phyloP scores from a whole-genome alignment of 2,888 invertebrate genomes.

The Drosophila suboccidentalis region DNA sequence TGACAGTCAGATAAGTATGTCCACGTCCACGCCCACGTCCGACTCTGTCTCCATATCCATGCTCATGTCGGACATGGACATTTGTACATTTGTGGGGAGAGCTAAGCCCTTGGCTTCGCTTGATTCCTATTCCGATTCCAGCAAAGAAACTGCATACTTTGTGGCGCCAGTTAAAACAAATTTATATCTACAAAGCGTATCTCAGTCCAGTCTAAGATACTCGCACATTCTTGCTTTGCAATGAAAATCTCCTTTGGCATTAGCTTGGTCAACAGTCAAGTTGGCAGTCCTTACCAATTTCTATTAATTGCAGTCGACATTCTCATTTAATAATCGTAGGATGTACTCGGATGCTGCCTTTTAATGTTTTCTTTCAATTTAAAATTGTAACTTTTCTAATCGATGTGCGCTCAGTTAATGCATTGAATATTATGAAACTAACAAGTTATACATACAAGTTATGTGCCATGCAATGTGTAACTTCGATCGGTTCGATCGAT shows the following conservation, averaged over 20 bases:
- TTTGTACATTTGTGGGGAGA: slow-evolving; percentile 7
- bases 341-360: background rate
- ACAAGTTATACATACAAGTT: background rate
- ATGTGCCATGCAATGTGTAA: background rate
- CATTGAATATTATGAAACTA: background rate
- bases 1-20: slow-evolving; percentile 38
- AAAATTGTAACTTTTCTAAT: background rate
- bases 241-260: slow-evolving; percentile 9
- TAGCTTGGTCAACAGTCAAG: background rate
- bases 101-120: slow-evolving; percentile 11
- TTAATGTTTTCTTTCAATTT: slow-evolving; percentile 13
- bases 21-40: slow-evolving; percentile 15
- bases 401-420: too few relatives aligned
- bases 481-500: background rate
- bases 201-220: slow-evolving; percentile 5
- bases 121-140: slow-evolving; percentile 31
- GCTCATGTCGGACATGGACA: background rate
- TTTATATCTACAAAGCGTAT: slow-evolving; percentile 27
- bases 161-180: slow-evolving; percentile 48
- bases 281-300: background rate
- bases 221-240: slow-evolving; percentile 10
- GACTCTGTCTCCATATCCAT: background rate
- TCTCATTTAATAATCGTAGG: background rate
- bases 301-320: background rate
- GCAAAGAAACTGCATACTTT: slow-evolving; percentile 25